Evolutionary conservation across 35 echinoderm and acorn worm genomes (phyloP), one percentile per base, ranked within the genome.

Genomic region (Chiridota heheva): DNA sequence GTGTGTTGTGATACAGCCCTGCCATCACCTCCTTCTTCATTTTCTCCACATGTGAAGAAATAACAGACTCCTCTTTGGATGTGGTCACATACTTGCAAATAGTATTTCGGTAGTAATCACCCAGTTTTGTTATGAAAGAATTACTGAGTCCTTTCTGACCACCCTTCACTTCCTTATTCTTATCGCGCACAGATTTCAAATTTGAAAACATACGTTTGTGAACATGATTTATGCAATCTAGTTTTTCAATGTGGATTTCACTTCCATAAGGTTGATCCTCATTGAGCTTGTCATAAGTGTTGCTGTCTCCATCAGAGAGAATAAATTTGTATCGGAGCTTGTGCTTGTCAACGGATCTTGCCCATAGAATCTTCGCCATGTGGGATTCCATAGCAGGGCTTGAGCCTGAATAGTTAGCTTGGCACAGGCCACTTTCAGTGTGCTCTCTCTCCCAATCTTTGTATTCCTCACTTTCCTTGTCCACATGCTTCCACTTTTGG

Each of bases 101-200:
- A 10, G n/a, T 51, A 20, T 51, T 10, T 51, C 7, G 46, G n/a
- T 51, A 10, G n/a, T n/a, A 10, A 51, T 10, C 7, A 20, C 46
- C 46, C 46, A 51, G 7, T 51, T 51, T 51, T n/a, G 7, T n/a
- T n/a, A 10, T n/a, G 46, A 51, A 20, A 51, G n/a, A n/a, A n/a
- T n/a, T n/a, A n/a, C n/a, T n/a, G n/a, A n/a, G n/a, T n/a, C 82
- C 81, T 45, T 72, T 84, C 35, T 70, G 82, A 25, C 82, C 82
- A 45, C 49, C 68, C 33, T 48, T 85, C 3, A 74, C 37, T 20
- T 70, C 36, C 0, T 70, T 38, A 34, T 85, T 74, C 12, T 26
- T 42, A 16, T 55, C 67, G 7, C 70, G 46, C 24, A 85, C 46
- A 57, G 32, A 40, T 63, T 74, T 73, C 32, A 47, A 34, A 44